These are phyloP conservation scores for Sardina pilchardus DNA, from an alignment of 2,113 vertebrate genomes.

Conservation along the genomic window DNA sequence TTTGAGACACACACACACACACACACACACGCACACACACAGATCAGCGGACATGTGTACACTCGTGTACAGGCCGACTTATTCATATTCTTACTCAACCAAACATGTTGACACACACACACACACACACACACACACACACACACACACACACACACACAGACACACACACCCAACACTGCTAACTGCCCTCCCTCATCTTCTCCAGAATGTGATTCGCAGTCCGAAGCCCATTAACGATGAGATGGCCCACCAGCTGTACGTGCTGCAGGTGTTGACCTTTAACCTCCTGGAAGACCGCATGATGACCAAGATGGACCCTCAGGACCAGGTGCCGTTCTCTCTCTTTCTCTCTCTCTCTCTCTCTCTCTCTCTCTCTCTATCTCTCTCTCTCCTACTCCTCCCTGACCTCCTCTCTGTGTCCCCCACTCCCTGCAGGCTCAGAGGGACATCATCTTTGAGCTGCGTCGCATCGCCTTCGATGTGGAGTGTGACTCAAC, in stretches of 20 bases:
- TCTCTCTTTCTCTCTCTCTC: background rate
- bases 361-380: background rate
- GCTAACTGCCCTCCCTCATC: slow-evolving; percentile 5
- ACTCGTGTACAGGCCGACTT: too few species aligned
- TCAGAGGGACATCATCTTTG: slow-evolving; percentile 98
- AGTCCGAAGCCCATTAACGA: slow-evolving; percentile 89
- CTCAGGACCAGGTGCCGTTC: slow-evolving; percentile 88
- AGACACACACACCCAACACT: background rate
- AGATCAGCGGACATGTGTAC: background rate
- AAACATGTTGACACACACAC: background rate
- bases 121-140: background rate
- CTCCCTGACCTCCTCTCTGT: background rate
- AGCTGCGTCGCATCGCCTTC: slow-evolving; percentile 94
- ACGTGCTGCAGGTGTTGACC: slow-evolving; percentile 95
- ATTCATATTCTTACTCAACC: background rate
- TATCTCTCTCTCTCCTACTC: background rate
- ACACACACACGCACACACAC: background rate
- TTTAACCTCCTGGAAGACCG: slow-evolving; percentile 97
- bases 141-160: slow-evolving; percentile 2
- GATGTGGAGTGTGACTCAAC: slow-evolving; percentile 91
- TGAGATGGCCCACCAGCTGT: slow-evolving; percentile 98
- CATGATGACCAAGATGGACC: slow-evolving; percentile 99
- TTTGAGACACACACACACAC: background rate
- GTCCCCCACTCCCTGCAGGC: slow-evolving; percentile 69
- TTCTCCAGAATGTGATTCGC: slow-evolving; percentile 87